These are phyloP conservation scores for Neosilurus mollespiculum DNA, from an alignment of 2,797 vertebrate genomes.

Conservation along the genomic window DNA sequence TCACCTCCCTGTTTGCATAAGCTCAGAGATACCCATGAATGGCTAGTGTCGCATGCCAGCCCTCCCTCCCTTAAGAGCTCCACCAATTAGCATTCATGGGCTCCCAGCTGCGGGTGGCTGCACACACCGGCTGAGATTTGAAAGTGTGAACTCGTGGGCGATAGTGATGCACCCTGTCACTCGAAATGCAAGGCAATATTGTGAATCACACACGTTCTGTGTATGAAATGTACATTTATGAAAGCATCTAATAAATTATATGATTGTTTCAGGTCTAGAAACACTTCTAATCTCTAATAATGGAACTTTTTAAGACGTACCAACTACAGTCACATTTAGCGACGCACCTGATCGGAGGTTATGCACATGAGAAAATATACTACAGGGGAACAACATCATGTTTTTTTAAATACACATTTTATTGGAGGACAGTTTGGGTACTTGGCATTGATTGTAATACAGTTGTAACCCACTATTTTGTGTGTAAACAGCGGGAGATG, in stretches of 20 bases:
- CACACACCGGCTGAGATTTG: too few relatives aligned
- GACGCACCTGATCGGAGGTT: background rate
- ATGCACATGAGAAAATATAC: background rate
- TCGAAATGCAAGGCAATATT: background rate
- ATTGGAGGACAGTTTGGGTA: conserved; percentile 72
- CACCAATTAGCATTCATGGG: too few relatives aligned
- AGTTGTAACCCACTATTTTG: conserved; percentile 57
- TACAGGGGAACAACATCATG: background rate
- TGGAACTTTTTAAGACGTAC: too few relatives aligned
- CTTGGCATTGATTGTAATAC: conserved; percentile 67
- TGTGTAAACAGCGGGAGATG: conserved; percentile 58
- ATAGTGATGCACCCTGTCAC: too few relatives aligned
- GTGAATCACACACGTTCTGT: background rate
- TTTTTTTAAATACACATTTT: conserved; percentile 73
- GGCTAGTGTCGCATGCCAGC: too few relatives aligned
- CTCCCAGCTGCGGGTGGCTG: too few relatives aligned
- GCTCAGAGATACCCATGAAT: too few relatives aligned
- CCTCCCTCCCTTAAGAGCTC: too few relatives aligned
- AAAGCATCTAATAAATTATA: background rate
- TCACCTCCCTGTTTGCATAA: too few relatives aligned
- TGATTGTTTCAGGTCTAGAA: background rate
- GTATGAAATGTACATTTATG: background rate
- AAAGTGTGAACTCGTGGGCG: too few relatives aligned
- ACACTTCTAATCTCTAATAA: background rate
- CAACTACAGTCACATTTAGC: background rate